phyloP scores from a whole-genome alignment of 1,140 invertebrate genomes.

The Cotesia glomerata region DNA sequence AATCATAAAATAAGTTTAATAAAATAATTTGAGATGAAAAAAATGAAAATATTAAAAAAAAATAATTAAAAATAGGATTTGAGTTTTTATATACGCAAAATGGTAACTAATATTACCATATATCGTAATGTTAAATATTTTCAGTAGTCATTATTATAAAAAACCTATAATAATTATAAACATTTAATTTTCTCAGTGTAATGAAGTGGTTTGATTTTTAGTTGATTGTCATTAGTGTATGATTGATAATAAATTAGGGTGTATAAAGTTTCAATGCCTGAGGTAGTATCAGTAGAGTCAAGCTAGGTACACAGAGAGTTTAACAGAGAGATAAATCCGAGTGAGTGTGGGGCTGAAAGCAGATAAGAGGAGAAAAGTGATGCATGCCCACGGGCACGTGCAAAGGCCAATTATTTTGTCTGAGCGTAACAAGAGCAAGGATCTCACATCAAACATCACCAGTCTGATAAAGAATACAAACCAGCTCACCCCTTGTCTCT shows the following conservation, averaged over 20 bases:
- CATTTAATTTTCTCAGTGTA: not conserved
- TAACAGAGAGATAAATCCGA: not conserved
- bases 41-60: no score
- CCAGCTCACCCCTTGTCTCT: not conserved
- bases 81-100: no score
- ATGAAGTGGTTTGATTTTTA: no score
- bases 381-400: slow-evolving; percentile 14
- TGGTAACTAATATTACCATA: no score
- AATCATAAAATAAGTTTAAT: no score
- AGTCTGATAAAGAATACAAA: not conserved
- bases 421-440: not conserved
- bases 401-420: slow-evolving; percentile 17
- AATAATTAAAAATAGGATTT: no score
- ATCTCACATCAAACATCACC: not conserved
- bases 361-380: not conserved
- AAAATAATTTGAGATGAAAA: no score
- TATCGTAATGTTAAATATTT: no score
- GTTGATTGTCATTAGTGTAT: not conserved
- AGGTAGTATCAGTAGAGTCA: not conserved
- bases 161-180: no score
- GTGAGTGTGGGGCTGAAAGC: no score
- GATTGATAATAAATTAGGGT: no score
- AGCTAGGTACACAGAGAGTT: not conserved
- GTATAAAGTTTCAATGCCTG: not conserved
- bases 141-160: no score